Base-by-base conservation (phyloP, 2,113 vertebrate genomes). In the Vulpes lagopus region DNA sequence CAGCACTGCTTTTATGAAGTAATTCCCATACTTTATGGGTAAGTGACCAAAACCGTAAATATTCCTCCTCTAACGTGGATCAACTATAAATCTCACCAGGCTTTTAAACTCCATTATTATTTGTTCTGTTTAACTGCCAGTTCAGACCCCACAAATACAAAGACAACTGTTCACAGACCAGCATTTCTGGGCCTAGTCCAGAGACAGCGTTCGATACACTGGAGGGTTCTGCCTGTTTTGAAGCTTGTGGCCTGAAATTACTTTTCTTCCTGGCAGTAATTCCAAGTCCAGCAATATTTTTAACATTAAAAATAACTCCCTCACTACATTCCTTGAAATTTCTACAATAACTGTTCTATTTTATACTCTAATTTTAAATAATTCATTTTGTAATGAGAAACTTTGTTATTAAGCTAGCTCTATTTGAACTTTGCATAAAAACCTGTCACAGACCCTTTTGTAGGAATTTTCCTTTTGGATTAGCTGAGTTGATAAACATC, bases 261-360 rank as follows among this genome's bases (percentile, higher is more conserved):
- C 82, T 98, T 96, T 89, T 97, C 95, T 98, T 92, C 92, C 84
- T 98, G 96, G 84, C 94, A 84, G 83, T 91, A 94, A 27, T 0
- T 96, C 27, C 78, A 93, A 98, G 65, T 81, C 81, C 91, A 92
- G 74, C 81, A 96, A 62, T 85, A 96, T 84, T 97, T 98, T 98
- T 97, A 95, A 97, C 95, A 97, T 71, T 97, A 96, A 97, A 98
- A 98, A 98, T 97, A 98, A 89, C 89, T 96, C 89, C n/a, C 60
- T 94, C 60, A 67, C 35, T 86, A 80, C n/a, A 97, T 10, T 84
- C 55, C 57, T 95, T 80, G 38, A 97, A 92, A 95, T 71, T 84
- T 79, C 73, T 89, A 96, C 97, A 87, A 97, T 92, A 98, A 94
- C 81, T 67, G 94, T 96, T 98, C 96, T 96, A 55, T 97, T 97